Evolutionary conservation across 2,888 invertebrate genomes (phyloP).

Genomic region (Andrena bucephala): DNA sequence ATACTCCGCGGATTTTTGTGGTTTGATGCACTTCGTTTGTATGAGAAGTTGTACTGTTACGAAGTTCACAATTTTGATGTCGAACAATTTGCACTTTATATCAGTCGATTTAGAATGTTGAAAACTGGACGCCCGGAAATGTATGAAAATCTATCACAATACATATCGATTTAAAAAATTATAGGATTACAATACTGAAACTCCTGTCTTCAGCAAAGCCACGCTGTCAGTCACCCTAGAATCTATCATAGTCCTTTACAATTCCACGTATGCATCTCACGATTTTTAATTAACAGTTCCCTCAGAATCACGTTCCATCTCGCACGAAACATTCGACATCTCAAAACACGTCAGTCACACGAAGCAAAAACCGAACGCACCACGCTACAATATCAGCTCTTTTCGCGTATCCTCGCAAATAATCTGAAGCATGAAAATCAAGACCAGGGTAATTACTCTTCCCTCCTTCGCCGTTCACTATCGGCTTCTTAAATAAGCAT

Average conservation of each 20-base stretch:
- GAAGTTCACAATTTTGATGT: not conserved
- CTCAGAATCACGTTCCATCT: no score
- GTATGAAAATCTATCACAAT: no score
- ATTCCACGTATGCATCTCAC: no score
- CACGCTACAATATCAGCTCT: not conserved
- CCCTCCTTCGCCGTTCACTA: not conserved
- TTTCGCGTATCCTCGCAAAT: not conserved
- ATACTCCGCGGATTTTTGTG: not conserved
- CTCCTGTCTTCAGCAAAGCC: no score
- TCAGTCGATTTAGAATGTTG: not conserved
- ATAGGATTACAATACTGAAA: no score
- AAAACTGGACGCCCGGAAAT: not conserved
- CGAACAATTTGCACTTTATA: not conserved
- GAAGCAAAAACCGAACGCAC: not conserved
- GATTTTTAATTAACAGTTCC: no score
- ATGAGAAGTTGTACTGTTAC: not conserved
- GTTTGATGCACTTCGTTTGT: not conserved
- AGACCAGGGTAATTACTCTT: constrained; percentile 19
- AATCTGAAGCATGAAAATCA: constrained; percentile 1
- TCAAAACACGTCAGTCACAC: not conserved
- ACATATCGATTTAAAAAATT: no score
- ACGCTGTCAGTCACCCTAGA: no score
- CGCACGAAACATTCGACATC: no score
- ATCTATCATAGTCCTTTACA: no score
- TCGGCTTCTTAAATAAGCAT: constrained; percentile 10